phyloP scores from a whole-genome alignment of 2,113 vertebrate genomes.

The Misgurnus anguillicaudatus region DNA sequence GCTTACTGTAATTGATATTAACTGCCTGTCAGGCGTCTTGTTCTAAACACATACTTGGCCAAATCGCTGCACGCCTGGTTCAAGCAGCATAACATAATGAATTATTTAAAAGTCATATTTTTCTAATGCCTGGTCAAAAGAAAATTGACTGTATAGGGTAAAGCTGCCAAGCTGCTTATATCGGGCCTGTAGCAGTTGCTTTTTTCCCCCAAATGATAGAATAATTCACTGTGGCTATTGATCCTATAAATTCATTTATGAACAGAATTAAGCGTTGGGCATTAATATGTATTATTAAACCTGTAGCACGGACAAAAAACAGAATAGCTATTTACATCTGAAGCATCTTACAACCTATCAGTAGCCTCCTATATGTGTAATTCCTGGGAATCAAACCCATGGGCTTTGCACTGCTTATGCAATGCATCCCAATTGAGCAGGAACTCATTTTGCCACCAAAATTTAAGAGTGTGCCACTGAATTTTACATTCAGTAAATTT shows the following conservation, averaged over 20 bases:
- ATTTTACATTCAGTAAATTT: no score
- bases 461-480: no score
- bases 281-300: not conserved
- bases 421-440: no score
- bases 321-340: no score
- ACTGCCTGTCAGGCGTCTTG: slow-evolving; percentile 68
- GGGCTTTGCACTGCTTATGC: no score
- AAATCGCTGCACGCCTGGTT: slow-evolving; percentile 5
- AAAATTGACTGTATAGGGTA: slow-evolving; percentile 27
- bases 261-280: slow-evolving; percentile 4
- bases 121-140: slow-evolving; percentile 22
- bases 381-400: no score
- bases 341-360: no score
- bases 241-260: not conserved
- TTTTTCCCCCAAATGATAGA: slow-evolving; percentile 16
- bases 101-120: slow-evolving; percentile 30
- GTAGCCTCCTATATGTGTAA: no score
- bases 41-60: slow-evolving; percentile 45
- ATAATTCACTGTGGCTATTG: not conserved
- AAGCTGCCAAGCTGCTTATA: slow-evolving; percentile 30
- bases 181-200: slow-evolving; percentile 10
- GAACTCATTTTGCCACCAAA: no score
- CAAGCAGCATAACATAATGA: slow-evolving; percentile 21
- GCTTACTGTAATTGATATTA: slow-evolving; percentile 72
- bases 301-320: no score